Conservation (phyloP, 2,888 invertebrate genomes). For the Lycophotia porphyrea region DNA sequence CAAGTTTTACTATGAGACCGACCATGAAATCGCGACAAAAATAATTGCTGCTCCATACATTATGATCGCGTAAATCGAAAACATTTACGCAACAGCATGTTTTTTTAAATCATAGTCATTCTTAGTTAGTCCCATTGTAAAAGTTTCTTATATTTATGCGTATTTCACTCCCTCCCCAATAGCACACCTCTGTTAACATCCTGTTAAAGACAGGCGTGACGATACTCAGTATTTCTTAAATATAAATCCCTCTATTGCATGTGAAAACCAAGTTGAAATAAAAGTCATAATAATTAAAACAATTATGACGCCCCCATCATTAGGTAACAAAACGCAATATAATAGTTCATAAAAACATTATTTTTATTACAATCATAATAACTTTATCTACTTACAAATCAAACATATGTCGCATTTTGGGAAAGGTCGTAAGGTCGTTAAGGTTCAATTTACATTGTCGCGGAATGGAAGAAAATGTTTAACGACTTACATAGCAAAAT, state of each 20-base stretch:
- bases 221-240: not conserved
- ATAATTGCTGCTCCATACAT: no score
- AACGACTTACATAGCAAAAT: not conserved
- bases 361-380: conserved; percentile 30
- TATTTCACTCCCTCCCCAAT: no score
- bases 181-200: not conserved
- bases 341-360: conserved; percentile 43
- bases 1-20: no score
- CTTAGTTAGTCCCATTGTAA: no score
- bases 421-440: conserved; percentile 5
- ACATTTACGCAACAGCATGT: no score
- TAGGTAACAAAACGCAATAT: conserved; percentile 7
- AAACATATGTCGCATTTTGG: conserved; percentile 35
- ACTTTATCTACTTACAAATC: conserved; percentile 46
- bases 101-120: no score
- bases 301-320: conserved; percentile 37
- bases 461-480: not conserved
- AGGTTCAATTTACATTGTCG: conserved; percentile 5
- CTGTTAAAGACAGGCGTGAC: not conserved
- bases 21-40: no score
- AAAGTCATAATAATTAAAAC: not conserved
- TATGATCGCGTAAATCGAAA: no score
- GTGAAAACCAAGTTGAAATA: conserved; percentile 1
- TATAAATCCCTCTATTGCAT: not conserved
- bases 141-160: no score